phyloP scores from a whole-genome alignment of 2,888 invertebrate genomes.

The Osedax frankpressi region DNA sequence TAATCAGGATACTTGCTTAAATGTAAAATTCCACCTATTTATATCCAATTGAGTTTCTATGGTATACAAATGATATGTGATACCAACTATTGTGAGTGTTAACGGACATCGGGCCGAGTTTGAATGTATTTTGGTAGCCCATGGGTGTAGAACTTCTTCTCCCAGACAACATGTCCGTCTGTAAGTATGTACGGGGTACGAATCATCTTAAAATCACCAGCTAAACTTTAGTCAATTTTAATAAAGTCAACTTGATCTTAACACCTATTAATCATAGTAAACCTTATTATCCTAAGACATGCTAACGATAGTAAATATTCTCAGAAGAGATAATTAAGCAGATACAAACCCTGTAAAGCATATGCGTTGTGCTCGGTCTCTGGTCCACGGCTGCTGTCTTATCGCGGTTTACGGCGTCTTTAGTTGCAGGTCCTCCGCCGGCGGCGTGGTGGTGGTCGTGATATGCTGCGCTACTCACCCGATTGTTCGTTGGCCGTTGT shows the following conservation, averaged over 20 bases:
- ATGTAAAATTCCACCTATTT: too few species aligned
- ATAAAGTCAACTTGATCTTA: too few species aligned
- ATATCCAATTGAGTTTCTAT: too few species aligned
- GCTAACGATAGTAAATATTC: too few species aligned
- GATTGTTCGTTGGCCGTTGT: neutral
- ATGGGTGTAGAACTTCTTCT: constrained; percentile 3
- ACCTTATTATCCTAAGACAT: too few species aligned
- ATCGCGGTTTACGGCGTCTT: neutral
- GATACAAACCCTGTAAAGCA: constrained; percentile 19
- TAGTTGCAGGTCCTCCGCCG: too few species aligned
- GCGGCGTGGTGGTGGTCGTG: too few species aligned
- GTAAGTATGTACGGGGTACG: neutral
- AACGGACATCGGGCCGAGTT: constrained; percentile 1
- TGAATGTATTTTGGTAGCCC: constrained; percentile 6
- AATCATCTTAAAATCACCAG: neutral
- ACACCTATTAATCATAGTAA: too few species aligned
- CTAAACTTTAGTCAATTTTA: too few species aligned
- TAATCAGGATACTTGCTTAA: too few species aligned
- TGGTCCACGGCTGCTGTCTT: constrained; percentile 11
- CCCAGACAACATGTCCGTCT: constrained; percentile 10
- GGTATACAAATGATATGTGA: too few species aligned
- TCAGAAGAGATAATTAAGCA: too few species aligned
- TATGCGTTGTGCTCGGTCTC: constrained; percentile 22
- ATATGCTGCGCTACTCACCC: constrained; percentile 7
- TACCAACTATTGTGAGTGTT: neutral